Percentiles rank a stretch among this genome's conserved stretches.
Evolutionary conservation across 2,888 invertebrate genomes (phyloP).

Genomic region (Apodemia duryi): DNA sequence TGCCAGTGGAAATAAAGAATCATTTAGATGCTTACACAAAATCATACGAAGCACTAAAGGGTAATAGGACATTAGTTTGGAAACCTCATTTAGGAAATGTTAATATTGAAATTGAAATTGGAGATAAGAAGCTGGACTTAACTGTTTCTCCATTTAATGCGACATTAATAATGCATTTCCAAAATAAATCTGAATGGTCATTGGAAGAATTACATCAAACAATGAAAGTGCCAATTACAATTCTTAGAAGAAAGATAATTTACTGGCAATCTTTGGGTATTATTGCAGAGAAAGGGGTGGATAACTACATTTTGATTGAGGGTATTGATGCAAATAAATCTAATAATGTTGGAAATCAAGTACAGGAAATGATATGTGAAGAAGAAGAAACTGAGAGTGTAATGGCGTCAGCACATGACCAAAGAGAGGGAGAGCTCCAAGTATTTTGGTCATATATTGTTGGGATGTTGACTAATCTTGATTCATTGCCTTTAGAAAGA

Average conservation of each 20-base stretch:
- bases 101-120: slow-evolving; percentile 92
- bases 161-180: slow-evolving; percentile 95
- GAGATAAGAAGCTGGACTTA: slow-evolving; percentile 87
- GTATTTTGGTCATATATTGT: slow-evolving; percentile 98
- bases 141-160: slow-evolving; percentile 96
- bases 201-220: slow-evolving; percentile 90
- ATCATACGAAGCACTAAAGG: slow-evolving; percentile 93
- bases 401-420: slow-evolving; percentile 96
- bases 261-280: slow-evolving; percentile 97
- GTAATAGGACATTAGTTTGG: slow-evolving; percentile 96
- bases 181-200: slow-evolving; percentile 91
- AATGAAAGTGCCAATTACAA: slow-evolving; percentile 92
- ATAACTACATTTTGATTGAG: slow-evolving; percentile 87
- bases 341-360: slow-evolving; percentile 74
- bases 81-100: slow-evolving; percentile 96
- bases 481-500: slow-evolving; percentile 92
- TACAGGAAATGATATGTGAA: slow-evolving; percentile 85
- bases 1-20: slow-evolving; percentile 88
- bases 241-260: slow-evolving; percentile 90
- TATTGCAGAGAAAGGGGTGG: slow-evolving; percentile 86
- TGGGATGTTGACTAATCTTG: slow-evolving; percentile 97
- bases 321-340: slow-evolving; percentile 75
- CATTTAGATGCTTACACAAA: slow-evolving; percentile 93
- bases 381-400: slow-evolving; percentile 96
- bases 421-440: slow-evolving; percentile 95